Conservation (phyloP, 2,797 vertebrate species). For the Jordanella pulchra region DNA sequence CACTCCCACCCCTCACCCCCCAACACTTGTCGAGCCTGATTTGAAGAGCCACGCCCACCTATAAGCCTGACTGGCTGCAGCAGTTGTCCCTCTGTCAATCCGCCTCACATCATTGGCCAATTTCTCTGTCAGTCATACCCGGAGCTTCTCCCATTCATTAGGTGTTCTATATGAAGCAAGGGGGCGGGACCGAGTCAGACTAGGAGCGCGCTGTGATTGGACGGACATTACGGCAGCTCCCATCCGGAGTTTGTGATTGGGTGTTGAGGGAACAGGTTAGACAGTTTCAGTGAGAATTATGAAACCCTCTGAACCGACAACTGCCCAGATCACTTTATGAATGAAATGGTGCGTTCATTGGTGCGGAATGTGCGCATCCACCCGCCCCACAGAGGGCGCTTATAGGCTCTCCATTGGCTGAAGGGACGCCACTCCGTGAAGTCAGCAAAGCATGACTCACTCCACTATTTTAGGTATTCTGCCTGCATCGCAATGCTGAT, state of each 20-base stretch:
- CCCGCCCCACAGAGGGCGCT: constrained; percentile 61
- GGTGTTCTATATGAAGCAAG: constrained; percentile 63
- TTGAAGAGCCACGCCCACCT: constrained; percentile 73
- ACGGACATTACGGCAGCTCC: constrained; percentile 60
- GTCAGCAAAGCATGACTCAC: constrained; percentile 70
- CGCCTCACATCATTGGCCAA: constrained; percentile 43
- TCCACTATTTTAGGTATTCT: constrained; percentile 55
- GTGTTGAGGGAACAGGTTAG: constrained; percentile 69
- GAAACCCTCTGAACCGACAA: constrained; percentile 79
- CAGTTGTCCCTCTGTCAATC: constrained; percentile 31
- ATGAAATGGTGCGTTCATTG: constrained; percentile 80
- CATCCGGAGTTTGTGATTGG: constrained; percentile 69
- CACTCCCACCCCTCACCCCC: constrained; percentile 68
- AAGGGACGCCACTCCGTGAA: constrained; percentile 58
- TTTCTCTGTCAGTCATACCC: constrained; percentile 57
- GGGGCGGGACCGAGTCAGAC: constrained; percentile 59
- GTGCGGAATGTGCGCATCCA: constrained; percentile 35
- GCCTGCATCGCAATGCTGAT: constrained; percentile 41
- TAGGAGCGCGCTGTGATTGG: constrained; percentile 69
- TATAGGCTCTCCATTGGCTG: constrained; percentile 51
- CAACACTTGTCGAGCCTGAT: constrained; percentile 78
- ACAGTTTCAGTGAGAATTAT: constrained; percentile 79
- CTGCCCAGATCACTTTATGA: constrained; percentile 81
- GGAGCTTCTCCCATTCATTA: constrained; percentile 70
- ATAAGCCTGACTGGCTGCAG: constrained; percentile 51